Conservation (phyloP, 2,888 invertebrate genomes). For the Conus canariensis region DNA sequence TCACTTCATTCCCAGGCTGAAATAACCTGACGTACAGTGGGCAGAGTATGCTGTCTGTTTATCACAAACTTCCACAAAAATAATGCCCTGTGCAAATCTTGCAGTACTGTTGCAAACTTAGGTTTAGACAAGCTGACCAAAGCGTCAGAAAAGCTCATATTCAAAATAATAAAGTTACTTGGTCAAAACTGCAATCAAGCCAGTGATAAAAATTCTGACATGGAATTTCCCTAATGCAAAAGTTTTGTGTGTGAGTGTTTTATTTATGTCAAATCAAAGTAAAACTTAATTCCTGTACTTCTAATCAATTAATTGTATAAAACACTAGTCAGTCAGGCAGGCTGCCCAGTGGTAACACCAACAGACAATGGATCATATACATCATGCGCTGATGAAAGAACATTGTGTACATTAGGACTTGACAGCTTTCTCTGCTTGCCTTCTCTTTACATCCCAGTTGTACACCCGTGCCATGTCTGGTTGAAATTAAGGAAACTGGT, state of each 20-base stretch:
- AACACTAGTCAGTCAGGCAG: not conserved
- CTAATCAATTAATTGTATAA: not conserved
- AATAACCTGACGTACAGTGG: too few species aligned
- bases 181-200: too few species aligned
- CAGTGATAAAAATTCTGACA: too few species aligned
- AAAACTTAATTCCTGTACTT: not conserved
- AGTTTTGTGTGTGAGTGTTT: not conserved
- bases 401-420: constrained; percentile 56
- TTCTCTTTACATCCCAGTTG: constrained; percentile 97
- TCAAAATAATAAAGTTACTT: too few species aligned
- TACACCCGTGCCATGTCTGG: constrained; percentile 96
- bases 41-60: too few species aligned
- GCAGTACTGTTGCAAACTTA: too few species aligned
- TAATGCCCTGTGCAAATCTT: too few species aligned
- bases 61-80: too few species aligned
- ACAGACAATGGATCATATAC: not conserved
- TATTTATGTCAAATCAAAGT: not conserved
- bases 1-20: too few species aligned
- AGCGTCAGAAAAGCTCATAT: too few species aligned
- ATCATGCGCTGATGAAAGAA: constrained; percentile 14
- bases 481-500: constrained; percentile 22
- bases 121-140: too few species aligned
- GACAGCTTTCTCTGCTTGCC: constrained; percentile 83
- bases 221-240: not conserved
- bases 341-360: not conserved